Conservation (phyloP, 2,797 vertebrate species). For the Myotis planiceps region DNA sequence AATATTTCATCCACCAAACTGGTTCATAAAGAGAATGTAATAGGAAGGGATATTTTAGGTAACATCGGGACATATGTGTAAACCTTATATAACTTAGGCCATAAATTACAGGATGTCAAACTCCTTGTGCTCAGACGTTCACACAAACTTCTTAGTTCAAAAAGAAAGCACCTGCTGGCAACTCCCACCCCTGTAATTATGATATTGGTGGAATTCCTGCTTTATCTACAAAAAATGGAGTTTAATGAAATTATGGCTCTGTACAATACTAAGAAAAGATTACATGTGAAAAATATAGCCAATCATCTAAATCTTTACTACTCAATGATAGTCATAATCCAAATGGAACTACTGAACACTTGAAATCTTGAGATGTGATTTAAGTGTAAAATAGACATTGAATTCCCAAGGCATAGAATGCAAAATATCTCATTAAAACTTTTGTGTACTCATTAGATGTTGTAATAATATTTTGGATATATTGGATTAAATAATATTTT, state of each 20-base stretch:
- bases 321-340: not conserved
- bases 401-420: not conserved
- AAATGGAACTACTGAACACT: not conserved
- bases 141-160: conserved; percentile 65
- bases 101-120: conserved; percentile 70
- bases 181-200: conserved; percentile 25
- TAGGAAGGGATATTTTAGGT: conserved; percentile 77
- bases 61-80: conserved; percentile 72
- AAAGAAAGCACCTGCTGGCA: conserved; percentile 69
- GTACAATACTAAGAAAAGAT: not conserved
- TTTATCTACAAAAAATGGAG: conserved; percentile 5
- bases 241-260: conserved; percentile 49
- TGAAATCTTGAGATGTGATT: not conserved
- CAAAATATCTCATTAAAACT: not conserved
- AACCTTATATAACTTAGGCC: conserved; percentile 59
- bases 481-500: not conserved
- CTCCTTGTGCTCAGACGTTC: conserved; percentile 39
- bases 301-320: not conserved
- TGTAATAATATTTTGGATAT: conserved; percentile 21
- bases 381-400: not conserved
- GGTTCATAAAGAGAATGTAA: conserved; percentile 74
- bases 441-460: not conserved
- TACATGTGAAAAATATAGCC: conserved; percentile 17
- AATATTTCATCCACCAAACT: conserved; percentile 74
- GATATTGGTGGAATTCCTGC: not conserved